Percentiles rank a stretch among this genome's conserved stretches.
phyloP scores from a whole-genome alignment of 2,888 invertebrate genomes.

The Nemoura dubitans region DNA sequence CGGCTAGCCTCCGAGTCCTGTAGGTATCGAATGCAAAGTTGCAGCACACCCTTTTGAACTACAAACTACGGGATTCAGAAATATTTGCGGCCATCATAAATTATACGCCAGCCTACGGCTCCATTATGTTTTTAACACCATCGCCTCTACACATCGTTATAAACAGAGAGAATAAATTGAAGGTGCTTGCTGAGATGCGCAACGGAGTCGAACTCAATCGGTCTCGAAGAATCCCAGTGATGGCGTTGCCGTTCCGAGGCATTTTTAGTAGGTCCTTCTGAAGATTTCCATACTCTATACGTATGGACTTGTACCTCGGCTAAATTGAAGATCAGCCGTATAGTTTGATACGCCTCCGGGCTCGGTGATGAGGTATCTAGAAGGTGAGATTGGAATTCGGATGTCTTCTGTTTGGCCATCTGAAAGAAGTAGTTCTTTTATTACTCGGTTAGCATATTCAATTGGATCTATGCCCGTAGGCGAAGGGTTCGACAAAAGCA shows the following conservation, averaged over 20 bases:
- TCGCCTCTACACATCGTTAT: not conserved
- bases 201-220: not conserved
- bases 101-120: not conserved
- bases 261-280: conserved; percentile 12
- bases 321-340: conserved; percentile 16
- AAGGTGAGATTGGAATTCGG: conserved; percentile 24
- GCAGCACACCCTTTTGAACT: not conserved
- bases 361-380: not conserved
- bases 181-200: not conserved
- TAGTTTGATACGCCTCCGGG: not conserved
- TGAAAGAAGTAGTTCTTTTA: not conserved
- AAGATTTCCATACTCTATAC: conserved; percentile 13
- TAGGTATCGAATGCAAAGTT: not conserved
- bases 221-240: too few species aligned
- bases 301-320: not conserved
- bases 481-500: not conserved
- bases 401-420: not conserved
- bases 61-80: not conserved
- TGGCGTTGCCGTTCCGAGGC: not conserved
- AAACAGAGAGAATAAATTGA: not conserved
- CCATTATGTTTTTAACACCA: not conserved
- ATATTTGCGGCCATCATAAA: not conserved
- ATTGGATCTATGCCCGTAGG: not conserved
- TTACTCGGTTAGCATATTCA: not conserved
- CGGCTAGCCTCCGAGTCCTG: not conserved